phyloP scores from a whole-genome alignment of 2,797 vertebrate species.

The Helicolenus hilgendorfi region DNA sequence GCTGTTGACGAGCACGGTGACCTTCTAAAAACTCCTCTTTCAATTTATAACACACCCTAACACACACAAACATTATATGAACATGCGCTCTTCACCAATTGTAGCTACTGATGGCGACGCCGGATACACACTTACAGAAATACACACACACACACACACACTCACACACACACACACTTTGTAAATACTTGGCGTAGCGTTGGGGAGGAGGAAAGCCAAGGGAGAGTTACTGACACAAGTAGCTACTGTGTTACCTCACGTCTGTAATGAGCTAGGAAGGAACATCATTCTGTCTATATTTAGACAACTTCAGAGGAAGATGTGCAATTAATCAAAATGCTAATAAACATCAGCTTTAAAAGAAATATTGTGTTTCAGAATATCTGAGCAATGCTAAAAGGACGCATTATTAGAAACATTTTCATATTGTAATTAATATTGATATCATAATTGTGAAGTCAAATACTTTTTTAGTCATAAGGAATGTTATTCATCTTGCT shows the following conservation, averaged over 20 bases:
- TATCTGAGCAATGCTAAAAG: background rate
- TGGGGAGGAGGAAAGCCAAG: conserved; percentile 69
- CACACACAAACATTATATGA: conserved; percentile 46
- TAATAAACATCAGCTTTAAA: background rate
- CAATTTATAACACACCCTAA: conserved; percentile 62
- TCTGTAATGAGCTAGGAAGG: conserved; percentile 70
- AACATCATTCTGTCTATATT: conserved; percentile 75
- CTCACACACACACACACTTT: conserved; percentile 68
- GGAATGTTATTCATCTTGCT: background rate
- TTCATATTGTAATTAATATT: background rate
- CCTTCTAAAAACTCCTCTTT: conserved; percentile 75
- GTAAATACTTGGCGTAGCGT: conserved; percentile 77
- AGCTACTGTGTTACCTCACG: conserved; percentile 81
- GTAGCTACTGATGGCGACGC: conserved; percentile 25
- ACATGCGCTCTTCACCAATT: conserved; percentile 63
- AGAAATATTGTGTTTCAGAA: background rate
- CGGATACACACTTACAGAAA: conserved; percentile 64
- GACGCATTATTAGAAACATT: background rate
- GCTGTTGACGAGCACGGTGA: conserved; percentile 65
- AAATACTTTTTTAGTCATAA: background rate
- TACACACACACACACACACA: conserved; percentile 65
- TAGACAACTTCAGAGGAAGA: conserved; percentile 61
- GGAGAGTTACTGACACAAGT: conserved; percentile 69
- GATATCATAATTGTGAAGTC: background rate
- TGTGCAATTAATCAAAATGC: conserved; percentile 28